Base-by-base conservation (phyloP, 2,888 invertebrate genomes). In the Miltochrista miniata region DNA sequence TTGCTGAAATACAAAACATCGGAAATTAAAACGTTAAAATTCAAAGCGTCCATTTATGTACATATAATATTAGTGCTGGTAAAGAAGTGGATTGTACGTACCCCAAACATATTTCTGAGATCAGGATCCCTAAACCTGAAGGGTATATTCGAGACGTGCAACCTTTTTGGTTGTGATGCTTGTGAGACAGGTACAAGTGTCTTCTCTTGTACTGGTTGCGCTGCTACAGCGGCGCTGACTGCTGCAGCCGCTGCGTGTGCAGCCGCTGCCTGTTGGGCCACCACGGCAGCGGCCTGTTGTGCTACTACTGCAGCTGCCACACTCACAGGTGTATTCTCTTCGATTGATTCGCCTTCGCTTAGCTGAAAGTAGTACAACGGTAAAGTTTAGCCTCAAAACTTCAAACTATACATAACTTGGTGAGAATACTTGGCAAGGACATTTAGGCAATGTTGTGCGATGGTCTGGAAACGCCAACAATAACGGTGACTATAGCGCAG, bases 71-170 rank as follows among this genome's bases (percentile, higher is more conserved):
- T 69, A 75, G 72, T 80, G 79, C 71, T 59, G 54, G 50, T 53
- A 58, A 54, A 48, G 34, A 10, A 10, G 15, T 48, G 48, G 46
- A 64, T 30, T 13, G 48, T 79, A 95, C 98, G 95, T 93, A 99
- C 99, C 94, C 98, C 98, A 92, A 99, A 98, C 96, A 99, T 98
- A 76, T 98, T 97, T 90, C 98, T 95, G 69, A 99, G 95, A 92
- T 99, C 99, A 61, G 98, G 98, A 93, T 99, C 99, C 92, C 99
- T 95, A 93, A 99, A 99, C 86, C 99, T 94, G 94, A 99, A 99
- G 79, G 99, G 99, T 93, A 99, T 99, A 94, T 99, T 99, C 82
- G 98, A 99, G 83, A 99, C 99, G 91, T 99, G 99, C 74, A 99
- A 94, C 83, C 99, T 94, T 90, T 99, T 99, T 72, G 97, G 98